Evolutionary conservation across 1,140 invertebrate genomes (phyloP).

Genomic region (Dendroctonus ponderosae): DNA sequence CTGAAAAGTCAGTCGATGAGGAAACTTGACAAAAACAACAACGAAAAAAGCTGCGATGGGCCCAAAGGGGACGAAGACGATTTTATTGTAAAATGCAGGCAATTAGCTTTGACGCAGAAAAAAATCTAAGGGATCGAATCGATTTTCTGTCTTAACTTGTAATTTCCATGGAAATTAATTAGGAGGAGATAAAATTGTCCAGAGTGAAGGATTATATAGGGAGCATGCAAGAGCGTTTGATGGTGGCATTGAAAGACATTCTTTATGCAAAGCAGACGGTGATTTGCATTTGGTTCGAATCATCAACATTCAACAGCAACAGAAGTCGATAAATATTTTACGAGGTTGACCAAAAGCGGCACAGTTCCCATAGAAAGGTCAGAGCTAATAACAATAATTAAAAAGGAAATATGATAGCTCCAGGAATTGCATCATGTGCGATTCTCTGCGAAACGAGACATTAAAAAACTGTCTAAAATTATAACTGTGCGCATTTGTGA

Average conservation of each 20-base stretch:
- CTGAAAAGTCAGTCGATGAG: slow-evolving; percentile 1
- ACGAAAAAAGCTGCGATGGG: slow-evolving; percentile 9
- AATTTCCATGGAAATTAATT: not conserved
- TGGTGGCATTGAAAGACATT: too few species aligned
- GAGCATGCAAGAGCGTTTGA: too few species aligned
- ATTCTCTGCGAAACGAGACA: slow-evolving; percentile 6
- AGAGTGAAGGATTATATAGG: too few species aligned
- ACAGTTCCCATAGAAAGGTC: not conserved
- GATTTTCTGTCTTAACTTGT: slow-evolving; percentile 12
- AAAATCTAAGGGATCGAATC: slow-evolving; percentile 6
- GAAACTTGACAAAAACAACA: slow-evolving; percentile 13
- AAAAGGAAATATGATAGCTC: slow-evolving; percentile 15
- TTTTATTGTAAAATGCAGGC: slow-evolving; percentile 37
- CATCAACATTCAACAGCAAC: too few species aligned
- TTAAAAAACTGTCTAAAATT: slow-evolving; percentile 6
- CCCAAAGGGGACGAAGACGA: slow-evolving; percentile 32
- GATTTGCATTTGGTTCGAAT: too few species aligned
- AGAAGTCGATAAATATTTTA: not conserved
- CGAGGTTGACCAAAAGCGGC: not conserved
- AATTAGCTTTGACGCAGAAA: slow-evolving; percentile 36
- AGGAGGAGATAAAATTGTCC: too few species aligned
- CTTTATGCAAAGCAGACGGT: too few species aligned
- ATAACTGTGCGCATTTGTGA: slow-evolving; percentile 14
- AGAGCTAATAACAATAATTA: slow-evolving; percentile 9
- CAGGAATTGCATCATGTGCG: slow-evolving; percentile 5